Conservation (phyloP, 2,888 invertebrate genomes). For the Augiades crinisus region DNA sequence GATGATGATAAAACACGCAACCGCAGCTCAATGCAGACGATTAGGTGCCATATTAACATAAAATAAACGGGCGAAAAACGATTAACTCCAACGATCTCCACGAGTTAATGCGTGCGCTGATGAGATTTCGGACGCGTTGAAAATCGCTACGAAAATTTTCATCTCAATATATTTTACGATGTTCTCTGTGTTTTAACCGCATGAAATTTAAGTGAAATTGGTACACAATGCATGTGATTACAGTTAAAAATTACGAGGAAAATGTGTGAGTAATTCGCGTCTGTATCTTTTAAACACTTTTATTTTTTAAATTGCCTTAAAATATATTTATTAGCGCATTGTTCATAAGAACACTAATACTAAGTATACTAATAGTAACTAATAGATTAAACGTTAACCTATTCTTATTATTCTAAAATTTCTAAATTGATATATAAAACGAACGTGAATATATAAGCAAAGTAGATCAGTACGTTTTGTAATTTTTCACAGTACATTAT, state of each 20-base stretch:
- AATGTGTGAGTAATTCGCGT: background rate
- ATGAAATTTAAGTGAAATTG: conserved; percentile 16
- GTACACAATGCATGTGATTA: conserved; percentile 24
- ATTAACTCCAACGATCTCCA: conserved; percentile 38
- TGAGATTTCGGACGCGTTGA: conserved; percentile 32
- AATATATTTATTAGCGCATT: too few relatives aligned
- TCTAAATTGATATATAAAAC: too few relatives aligned
- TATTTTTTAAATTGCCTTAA: too few relatives aligned
- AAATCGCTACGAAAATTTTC: conserved; percentile 27
- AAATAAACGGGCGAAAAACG: conserved; percentile 53
- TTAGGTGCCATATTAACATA: conserved; percentile 43
- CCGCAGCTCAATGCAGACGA: conserved; percentile 48
- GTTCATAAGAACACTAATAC: too few relatives aligned
- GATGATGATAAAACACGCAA: conserved; percentile 57
- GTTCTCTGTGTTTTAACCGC: conserved; percentile 13
- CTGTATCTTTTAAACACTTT: background rate
- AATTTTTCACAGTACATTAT: too few relatives aligned
- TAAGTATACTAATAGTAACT: too few relatives aligned
- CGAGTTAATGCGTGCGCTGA: conserved; percentile 32
- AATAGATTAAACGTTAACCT: too few relatives aligned
- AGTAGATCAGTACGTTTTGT: too few relatives aligned
- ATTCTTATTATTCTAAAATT: too few relatives aligned
- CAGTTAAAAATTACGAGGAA: conserved; percentile 11
- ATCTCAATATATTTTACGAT: conserved; percentile 17
- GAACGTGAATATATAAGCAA: too few relatives aligned